Base-by-base conservation (phyloP, 2,888 invertebrate species). In the Altica lythri region DNA sequence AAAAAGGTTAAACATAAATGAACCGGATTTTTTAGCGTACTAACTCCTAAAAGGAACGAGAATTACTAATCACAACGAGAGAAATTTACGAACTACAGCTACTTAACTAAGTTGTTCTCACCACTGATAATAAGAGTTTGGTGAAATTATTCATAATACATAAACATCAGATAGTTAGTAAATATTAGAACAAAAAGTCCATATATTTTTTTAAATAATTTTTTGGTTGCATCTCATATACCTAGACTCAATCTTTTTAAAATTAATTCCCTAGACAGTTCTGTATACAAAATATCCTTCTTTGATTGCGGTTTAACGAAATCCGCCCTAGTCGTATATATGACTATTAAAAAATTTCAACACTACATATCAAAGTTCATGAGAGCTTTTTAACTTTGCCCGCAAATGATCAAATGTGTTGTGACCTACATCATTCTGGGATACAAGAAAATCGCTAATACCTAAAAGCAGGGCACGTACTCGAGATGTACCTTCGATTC, bases 321-420 rank as follows among this genome's bases (percentile, higher is more conserved):
- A 40, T 40, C 40, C 40, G 13, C 40, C 40, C 40, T 22, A 4
- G 10, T 38, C 19, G 25, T 40, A 22, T 22, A 22, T 22, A 8
- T 8, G 8, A 25, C 8, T 9, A 25, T 22, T 40, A 40, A 25
- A 40, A 40, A 40, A 37, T 25, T 40, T 40, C 40, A 22, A 40
- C 40, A 40, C 40, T 40, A 16, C 29, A 43, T 29, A 43, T 43
- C 42, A 14, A 43, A 43, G 13, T 43, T 47, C 49, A 49, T 49
- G 40, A 49, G 40, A 49, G 40, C 40, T 40, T 49, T 49, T 49
- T 49, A 49, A 49, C 49, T 49, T 49, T 42, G 12, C 49, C 49
- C 49, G 22, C 49, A 49, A 49, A 49, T 49, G 49, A 49, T 49
- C 49, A 49, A 49, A 49, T 40, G 29, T 45, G 49, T 40, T 49